Conservation (phyloP, 92 coral and sea anemone genomes). For the Epizoanthus ramosus region DNA sequence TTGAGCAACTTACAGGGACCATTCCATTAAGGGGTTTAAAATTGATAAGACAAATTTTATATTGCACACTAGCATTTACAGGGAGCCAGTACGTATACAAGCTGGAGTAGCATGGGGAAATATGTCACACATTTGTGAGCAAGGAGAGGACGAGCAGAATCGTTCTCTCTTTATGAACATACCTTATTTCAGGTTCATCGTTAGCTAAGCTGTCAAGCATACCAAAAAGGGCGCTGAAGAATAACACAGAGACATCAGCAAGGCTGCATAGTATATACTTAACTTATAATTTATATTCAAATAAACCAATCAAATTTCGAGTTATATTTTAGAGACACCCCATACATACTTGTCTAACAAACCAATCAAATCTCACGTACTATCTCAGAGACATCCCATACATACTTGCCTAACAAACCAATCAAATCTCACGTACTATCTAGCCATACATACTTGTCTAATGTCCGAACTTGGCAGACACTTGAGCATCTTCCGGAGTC, state of each 20-base stretch:
- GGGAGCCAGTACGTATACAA: too few relatives aligned
- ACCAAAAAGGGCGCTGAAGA: slow-evolving; percentile 83
- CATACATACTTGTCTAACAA: neutral
- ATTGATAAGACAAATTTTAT: too few relatives aligned
- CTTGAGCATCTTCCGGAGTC: slow-evolving; percentile 91
- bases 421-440: neutral
- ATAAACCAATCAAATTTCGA: neutral
- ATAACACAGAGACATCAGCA: neutral
- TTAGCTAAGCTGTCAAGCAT: slow-evolving; percentile 93
- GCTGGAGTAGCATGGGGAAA: too few relatives aligned
- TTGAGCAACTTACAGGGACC: too few relatives aligned
- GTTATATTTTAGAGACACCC: neutral
- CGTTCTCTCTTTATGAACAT: neutral
- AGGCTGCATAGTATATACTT: neutral
- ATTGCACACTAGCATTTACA: too few relatives aligned
- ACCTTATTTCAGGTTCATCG: slow-evolving; percentile 95
- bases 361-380: neutral
- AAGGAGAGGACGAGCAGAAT: too few relatives aligned
- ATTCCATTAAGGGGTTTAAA: too few relatives aligned
- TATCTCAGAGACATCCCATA: neutral
- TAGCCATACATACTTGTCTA: slow-evolving; percentile 76
- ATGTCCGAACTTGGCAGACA: slow-evolving; percentile 88
- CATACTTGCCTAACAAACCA: neutral
- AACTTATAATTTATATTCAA: neutral
- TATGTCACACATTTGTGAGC: too few relatives aligned